Conservation (phyloP, 2,113 vertebrate genomes). For the Myrmecophaga tridactyla region DNA sequence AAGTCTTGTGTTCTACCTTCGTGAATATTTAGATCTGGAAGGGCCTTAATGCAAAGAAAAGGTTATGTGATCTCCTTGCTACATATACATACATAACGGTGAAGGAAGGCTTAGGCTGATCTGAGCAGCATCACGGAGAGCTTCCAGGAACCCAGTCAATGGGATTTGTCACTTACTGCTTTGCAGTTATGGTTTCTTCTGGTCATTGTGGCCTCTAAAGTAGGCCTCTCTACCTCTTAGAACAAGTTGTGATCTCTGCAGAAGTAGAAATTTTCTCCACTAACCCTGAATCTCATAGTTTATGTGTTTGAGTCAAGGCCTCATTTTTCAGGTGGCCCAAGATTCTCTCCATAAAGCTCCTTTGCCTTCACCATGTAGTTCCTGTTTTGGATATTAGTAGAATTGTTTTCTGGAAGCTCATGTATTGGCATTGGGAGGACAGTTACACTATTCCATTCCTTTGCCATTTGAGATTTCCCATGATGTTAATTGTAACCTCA, state of each 20-base stretch:
- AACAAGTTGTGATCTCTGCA: background rate
- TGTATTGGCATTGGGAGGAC: background rate
- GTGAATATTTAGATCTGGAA: background rate
- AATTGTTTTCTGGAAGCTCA: background rate
- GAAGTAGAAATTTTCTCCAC: background rate
- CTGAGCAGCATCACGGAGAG: conserved; percentile 57
- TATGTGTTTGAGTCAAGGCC: background rate
- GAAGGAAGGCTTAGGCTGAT: too few relatives aligned
- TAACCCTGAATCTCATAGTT: background rate
- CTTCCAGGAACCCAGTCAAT: background rate
- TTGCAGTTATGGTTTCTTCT: background rate
- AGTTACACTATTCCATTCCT: background rate
- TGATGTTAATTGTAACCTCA: background rate
- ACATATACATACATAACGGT: background rate
- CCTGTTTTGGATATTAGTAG: background rate
- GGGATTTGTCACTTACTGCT: background rate
- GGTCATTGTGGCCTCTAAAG: background rate
- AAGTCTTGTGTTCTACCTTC: background rate
- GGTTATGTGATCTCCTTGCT: background rate
- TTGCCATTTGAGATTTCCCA: background rate
- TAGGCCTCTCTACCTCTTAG: background rate
- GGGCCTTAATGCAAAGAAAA: background rate
- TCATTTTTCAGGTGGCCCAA: background rate
- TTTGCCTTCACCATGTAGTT: background rate
- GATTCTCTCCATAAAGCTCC: background rate